Conservation (phyloP, 1,140 invertebrate species). For the Dreissena rostriformis region DNA sequence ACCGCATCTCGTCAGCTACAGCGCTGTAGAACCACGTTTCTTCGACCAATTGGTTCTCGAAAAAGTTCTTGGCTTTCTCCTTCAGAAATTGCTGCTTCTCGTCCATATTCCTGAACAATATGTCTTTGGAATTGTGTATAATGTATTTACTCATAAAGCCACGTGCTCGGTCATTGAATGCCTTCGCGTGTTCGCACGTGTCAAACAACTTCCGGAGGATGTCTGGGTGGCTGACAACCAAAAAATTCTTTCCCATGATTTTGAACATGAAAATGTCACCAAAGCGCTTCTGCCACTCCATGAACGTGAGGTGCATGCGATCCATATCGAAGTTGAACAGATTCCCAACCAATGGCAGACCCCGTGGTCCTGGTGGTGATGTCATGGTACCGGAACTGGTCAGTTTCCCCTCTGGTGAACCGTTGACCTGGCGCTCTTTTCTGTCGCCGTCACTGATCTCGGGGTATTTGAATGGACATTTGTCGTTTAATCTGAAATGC, state of each 20-base stretch:
- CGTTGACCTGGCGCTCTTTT: background rate
- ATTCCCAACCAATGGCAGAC: constrained; percentile 40
- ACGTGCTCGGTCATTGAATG: constrained; percentile 34
- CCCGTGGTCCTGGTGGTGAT: constrained; percentile 37
- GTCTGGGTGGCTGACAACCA: constrained; percentile 46
- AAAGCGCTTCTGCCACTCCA: constrained; percentile 48
- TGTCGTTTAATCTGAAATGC: too few relatives aligned
- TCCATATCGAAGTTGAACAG: constrained; percentile 40
- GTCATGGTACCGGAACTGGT: background rate
- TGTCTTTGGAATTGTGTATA: constrained; percentile 30
- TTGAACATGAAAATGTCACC: constrained; percentile 54
- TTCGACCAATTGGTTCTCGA: constrained; percentile 23
- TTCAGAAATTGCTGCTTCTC: constrained; percentile 39
- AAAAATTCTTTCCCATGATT: constrained; percentile 36
- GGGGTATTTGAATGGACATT: too few relatives aligned
- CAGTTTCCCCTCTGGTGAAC: background rate
- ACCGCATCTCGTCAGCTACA: constrained; percentile 4
- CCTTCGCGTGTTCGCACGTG: constrained; percentile 23
- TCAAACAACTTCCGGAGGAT: constrained; percentile 49
- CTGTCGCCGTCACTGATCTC: background rate
- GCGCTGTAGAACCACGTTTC: constrained; percentile 44
- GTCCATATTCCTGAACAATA: constrained; percentile 51
- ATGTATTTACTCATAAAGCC: constrained; percentile 54
- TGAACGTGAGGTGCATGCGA: constrained; percentile 46
- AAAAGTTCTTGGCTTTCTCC: constrained; percentile 16